phyloP scores from a whole-genome alignment of 2,888 invertebrate species.

The Drymonia ruficornis region DNA sequence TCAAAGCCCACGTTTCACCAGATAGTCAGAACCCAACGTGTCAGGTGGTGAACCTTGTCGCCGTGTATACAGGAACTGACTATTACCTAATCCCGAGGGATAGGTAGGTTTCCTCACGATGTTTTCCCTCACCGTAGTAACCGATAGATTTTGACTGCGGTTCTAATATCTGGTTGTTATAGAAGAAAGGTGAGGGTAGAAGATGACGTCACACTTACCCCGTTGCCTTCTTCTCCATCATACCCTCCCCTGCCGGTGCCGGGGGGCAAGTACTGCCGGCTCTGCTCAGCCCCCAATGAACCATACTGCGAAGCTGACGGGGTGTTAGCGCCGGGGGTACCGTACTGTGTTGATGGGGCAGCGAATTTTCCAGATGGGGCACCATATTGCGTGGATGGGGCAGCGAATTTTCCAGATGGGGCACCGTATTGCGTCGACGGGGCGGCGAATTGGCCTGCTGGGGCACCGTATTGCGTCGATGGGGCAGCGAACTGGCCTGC shows the following conservation, averaged over 20 bases:
- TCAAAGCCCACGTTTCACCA: too few species aligned
- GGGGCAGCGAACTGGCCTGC: conserved; percentile 3
- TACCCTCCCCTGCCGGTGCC: conserved; percentile 50
- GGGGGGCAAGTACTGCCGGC: conserved; percentile 72
- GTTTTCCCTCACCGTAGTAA: too few species aligned
- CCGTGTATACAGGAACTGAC: too few species aligned
- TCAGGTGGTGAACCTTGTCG: too few species aligned
- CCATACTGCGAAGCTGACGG: conserved; percentile 19
- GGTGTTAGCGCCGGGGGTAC: conserved; percentile 16
- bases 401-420: conserved; percentile 11
- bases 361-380: conserved; percentile 13
- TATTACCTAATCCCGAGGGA: too few species aligned
- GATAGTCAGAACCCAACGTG: too few species aligned
- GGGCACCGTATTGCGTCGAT: conserved; percentile 14
- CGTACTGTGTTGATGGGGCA: conserved; percentile 7
- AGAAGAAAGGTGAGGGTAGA: too few species aligned
- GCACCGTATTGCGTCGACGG: conserved; percentile 12
- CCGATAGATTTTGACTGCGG: too few species aligned
- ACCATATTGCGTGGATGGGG: conserved; percentile 11
- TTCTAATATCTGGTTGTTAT: too few species aligned
- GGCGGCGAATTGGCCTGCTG: conserved; percentile 7
- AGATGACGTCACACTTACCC: conserved; percentile 43
- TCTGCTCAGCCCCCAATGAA: conserved; percentile 50
- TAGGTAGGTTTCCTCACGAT: too few species aligned
- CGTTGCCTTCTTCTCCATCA: conserved; percentile 60